phyloP scores from a whole-genome alignment of 2,113 vertebrate species.

The Bubalus kerabau region DNA sequence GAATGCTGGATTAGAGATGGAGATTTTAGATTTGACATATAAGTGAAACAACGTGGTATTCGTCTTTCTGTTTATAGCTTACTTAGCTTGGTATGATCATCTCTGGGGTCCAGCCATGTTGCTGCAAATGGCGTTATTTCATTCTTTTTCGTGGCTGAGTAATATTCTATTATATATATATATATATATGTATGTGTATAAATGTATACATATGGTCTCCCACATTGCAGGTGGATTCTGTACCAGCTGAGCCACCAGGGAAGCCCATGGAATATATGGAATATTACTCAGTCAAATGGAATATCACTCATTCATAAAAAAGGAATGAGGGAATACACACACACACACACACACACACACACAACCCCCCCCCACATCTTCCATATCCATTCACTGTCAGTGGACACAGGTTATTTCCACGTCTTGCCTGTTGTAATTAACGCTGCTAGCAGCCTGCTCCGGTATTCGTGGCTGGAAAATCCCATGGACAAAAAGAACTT shows the following conservation, averaged over 20 bases:
- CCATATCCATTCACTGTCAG: background rate
- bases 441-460: background rate
- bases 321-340: too few species aligned
- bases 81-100: background rate
- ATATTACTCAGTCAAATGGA: too few species aligned
- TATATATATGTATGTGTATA: rapidly evolving
- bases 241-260: too few species aligned
- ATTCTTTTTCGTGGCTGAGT: background rate
- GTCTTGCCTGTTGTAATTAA: background rate
- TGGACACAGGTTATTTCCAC: background rate
- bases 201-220: too few species aligned
- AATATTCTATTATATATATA: rapidly evolving
- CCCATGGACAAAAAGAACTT: background rate
- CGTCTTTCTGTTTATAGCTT: background rate
- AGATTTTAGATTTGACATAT: background rate
- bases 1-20: background rate
- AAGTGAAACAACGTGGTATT: background rate
- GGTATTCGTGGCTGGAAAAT: background rate
- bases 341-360: background rate
- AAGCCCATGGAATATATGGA: too few species aligned
- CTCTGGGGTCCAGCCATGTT: rapidly evolving
- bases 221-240: too few species aligned
- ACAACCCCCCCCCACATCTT: background rate
- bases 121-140: background rate
- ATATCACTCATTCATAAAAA: too few species aligned